Conservation (phyloP, 2,797 vertebrate species). For the Menidia menidia region DNA sequence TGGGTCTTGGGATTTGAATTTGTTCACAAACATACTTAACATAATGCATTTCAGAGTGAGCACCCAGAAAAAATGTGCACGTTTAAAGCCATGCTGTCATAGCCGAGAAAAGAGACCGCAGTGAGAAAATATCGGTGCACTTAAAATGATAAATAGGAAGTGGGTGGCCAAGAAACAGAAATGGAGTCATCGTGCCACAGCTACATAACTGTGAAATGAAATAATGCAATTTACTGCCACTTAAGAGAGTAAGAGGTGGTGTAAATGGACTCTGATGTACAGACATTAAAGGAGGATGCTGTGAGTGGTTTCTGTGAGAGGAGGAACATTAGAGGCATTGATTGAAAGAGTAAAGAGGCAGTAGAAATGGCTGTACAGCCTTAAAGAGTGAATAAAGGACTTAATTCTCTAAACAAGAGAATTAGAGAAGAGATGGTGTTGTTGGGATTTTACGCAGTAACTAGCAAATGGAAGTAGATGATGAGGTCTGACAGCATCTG, state of each 20-base stretch:
- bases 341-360: neutral
- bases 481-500: slow-evolving; percentile 60
- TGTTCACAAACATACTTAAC: slow-evolving; percentile 33
- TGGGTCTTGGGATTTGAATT: slow-evolving; percentile 18
- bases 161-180: slow-evolving; percentile 12
- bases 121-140: slow-evolving; percentile 5
- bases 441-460: slow-evolving; percentile 30
- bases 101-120: slow-evolving; percentile 7
- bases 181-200: slow-evolving; percentile 36
- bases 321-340: slow-evolving; percentile 12
- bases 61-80: slow-evolving; percentile 14
- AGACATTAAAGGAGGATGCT: slow-evolving; percentile 24
- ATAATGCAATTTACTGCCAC: slow-evolving; percentile 33
- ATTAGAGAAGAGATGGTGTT: slow-evolving; percentile 25
- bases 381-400: slow-evolving; percentile 24
- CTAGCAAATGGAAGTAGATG: slow-evolving; percentile 38
- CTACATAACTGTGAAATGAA: slow-evolving; percentile 36
- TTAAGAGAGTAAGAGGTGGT: slow-evolving; percentile 8
- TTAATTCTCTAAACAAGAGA: slow-evolving; percentile 1
- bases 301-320: slow-evolving; percentile 29
- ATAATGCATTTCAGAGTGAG: slow-evolving; percentile 24
- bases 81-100: slow-evolving; percentile 16
- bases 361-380: slow-evolving; percentile 1
- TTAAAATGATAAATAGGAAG: slow-evolving; percentile 17
- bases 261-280: slow-evolving; percentile 42